phyloP scores from a whole-genome alignment of 2,888 invertebrate species.

The Heteromurus nitidus region DNA sequence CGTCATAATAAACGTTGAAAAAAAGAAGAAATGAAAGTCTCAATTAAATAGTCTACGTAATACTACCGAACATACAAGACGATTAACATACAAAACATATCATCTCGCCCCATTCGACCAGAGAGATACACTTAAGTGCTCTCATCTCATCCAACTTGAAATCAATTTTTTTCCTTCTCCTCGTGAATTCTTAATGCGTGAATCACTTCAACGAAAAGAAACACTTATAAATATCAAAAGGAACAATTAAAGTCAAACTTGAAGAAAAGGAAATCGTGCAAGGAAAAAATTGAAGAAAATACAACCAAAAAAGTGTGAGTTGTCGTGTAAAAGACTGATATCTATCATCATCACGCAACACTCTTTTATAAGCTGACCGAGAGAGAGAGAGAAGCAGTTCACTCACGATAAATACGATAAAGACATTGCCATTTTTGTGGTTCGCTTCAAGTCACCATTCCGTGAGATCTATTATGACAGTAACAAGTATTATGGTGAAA shows the following conservation, averaged over 20 bases:
- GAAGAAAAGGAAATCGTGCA: slow-evolving; percentile 33
- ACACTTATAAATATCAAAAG: background rate
- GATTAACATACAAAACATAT: slow-evolving; percentile 50
- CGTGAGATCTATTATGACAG: slow-evolving; percentile 58
- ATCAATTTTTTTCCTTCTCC: slow-evolving; percentile 15
- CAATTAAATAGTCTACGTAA: too few species aligned
- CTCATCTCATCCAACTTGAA: too few species aligned
- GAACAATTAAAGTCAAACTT: slow-evolving; percentile 41
- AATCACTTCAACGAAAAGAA: slow-evolving; percentile 6
- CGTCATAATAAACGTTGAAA: slow-evolving; percentile 24
- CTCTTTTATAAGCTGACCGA: background rate
- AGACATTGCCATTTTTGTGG: slow-evolving; percentile 45
- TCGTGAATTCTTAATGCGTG: too few species aligned
- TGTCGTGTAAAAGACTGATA: slow-evolving; percentile 50
- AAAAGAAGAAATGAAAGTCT: slow-evolving; percentile 38
- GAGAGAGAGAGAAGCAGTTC: slow-evolving; percentile 5
- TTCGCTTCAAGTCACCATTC: background rate
- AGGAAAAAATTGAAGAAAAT: slow-evolving; percentile 1
- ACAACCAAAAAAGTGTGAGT: slow-evolving; percentile 37
- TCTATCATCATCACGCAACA: slow-evolving; percentile 44
- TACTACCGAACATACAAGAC: slow-evolving; percentile 14
- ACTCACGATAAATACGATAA: background rate
- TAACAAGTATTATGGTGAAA: slow-evolving; percentile 46
- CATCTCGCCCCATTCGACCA: slow-evolving; percentile 48
- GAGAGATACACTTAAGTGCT: background rate